phyloP scores from a whole-genome alignment of 2,113 vertebrate species.

The Origma solitaria region DNA sequence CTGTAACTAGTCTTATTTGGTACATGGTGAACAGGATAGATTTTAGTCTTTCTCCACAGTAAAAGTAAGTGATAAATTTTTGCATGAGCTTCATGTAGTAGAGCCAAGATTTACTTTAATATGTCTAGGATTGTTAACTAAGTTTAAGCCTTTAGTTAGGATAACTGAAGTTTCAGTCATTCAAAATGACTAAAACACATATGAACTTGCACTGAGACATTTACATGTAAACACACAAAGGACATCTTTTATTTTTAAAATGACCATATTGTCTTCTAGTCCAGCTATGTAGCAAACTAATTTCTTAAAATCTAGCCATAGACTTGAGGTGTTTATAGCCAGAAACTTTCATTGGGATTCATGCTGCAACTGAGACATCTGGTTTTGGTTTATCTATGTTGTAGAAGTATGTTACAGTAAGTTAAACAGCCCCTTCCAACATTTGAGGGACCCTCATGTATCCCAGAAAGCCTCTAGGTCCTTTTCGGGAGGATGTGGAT shows the following conservation, averaged over 20 bases:
- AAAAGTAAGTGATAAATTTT: neutral
- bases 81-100: neutral
- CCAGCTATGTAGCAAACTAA: neutral
- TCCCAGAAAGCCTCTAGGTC: neutral
- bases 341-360: neutral
- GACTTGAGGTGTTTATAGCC: neutral
- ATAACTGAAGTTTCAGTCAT: neutral
- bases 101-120: neutral
- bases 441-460: neutral
- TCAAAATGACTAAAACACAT: neutral
- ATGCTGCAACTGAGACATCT: neutral
- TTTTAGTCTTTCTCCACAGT: neutral
- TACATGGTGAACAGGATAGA: neutral
- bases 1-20: neutral
- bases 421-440: neutral
- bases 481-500: neutral
- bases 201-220: neutral
- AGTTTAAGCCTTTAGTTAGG: neutral
- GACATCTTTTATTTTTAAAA: neutral
- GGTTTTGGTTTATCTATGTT: neutral
- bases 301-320: neutral
- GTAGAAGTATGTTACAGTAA: neutral
- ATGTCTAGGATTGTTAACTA: neutral
- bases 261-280: neutral
- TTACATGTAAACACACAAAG: neutral